A percentile compares a stretch with the other conserved stretches of the same genome.
Conservation (phyloP, 1,140 invertebrate genomes). For the Lamellibrachia luymesi region DNA sequence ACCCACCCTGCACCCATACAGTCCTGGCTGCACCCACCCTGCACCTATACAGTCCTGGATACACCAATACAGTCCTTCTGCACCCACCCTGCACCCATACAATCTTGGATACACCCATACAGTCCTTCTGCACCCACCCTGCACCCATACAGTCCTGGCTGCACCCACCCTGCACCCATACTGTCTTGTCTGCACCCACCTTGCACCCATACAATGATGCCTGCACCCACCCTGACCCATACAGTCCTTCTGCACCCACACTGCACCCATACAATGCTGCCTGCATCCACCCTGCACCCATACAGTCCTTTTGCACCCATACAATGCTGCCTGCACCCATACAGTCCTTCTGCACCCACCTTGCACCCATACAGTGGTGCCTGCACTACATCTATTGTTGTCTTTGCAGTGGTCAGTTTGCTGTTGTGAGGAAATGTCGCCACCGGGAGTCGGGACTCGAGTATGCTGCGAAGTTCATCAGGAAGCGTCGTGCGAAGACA, state of each 20-base stretch:
- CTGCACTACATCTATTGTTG: slow-evolving; percentile 36
- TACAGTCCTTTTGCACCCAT: no score
- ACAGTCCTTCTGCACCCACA: neutral
- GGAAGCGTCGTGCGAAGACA: slow-evolving; percentile 69
- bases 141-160: neutral
- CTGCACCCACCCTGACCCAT: neutral
- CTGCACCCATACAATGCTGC: neutral
- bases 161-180: neutral
- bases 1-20: neutral
- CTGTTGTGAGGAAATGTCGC: slow-evolving; percentile 83
- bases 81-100: neutral
- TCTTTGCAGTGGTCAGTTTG: slow-evolving; percentile 86
- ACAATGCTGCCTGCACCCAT: neutral
- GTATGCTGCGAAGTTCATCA: slow-evolving; percentile 93
- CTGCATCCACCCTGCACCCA: no score
- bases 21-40: neutral
- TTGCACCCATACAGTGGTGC: neutral
- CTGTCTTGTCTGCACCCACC: no score
- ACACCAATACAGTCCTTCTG: no score
- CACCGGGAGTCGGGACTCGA: slow-evolving; percentile 79
- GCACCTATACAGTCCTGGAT: neutral
- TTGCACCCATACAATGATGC: no score
- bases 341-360: neutral
- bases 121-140: neutral
- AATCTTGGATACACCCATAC: no score